Base-by-base conservation (phyloP, 2,113 vertebrate genomes). In the Aspidoscelis tigris region DNA sequence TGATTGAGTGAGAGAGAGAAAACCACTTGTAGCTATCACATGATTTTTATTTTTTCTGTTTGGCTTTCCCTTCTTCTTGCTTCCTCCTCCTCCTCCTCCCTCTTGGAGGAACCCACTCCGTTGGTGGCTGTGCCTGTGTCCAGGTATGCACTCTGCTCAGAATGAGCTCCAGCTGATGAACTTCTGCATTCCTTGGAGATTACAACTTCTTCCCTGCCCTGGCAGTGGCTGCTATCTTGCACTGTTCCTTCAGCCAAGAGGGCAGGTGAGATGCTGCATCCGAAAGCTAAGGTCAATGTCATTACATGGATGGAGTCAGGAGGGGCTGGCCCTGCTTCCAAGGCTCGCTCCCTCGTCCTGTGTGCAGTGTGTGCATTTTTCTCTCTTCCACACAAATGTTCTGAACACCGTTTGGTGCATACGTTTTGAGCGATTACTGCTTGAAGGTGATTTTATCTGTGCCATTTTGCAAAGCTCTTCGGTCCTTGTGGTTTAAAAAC, bases 271-370 rank as follows among this genome's bases (percentile, higher is more conserved):
- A 91, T 88, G 85, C 83, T 89, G 64, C 83, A 90, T 90, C 89
- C 86, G 87, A 90, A 89, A 18, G 82, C 84, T 85, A 89, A 94
- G 88, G 79, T 92, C 88, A 86, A 84, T 91, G 88, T 88, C 87
- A 83, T 89, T 90, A 84, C 86, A 74, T 89, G 86, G 76, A 82
- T 90, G 65, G 66, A 91, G 80, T 87, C 91, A 86, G 84, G 87
- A 84, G 95, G 96, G 92, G 95, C 94, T 95, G 94, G 95, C 95
- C 95, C 93, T 88, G 90, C 86, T 90, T 84, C 81, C 94, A 91
- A 95, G 94, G 93, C 96, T 93, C 95, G 96, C 96, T 95, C 95
- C 94, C 90, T 91, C 92, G 92, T 96, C 95, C 96, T 92, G 94
- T 92, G 91, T 95, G 86, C 47, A 88, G 89, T 86, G 24, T 90